Base-by-base conservation (phyloP, 1,140 invertebrate genomes). In the Gyrodactylus salaris region DNA sequence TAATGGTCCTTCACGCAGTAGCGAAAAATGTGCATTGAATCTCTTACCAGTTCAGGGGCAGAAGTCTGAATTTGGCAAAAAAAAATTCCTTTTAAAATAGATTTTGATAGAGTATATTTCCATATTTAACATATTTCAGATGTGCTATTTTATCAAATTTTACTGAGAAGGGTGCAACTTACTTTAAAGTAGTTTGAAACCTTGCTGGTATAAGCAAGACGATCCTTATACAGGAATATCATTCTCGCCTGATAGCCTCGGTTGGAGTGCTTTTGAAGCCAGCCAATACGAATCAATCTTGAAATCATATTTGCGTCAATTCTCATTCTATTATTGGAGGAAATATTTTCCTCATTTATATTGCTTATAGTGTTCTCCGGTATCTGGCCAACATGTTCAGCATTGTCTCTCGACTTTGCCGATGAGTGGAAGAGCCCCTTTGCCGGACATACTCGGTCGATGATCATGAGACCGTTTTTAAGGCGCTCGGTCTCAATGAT, bases 221-320 rank as follows among this genome's bases (percentile, higher is more conserved):
- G 7, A n/a, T 54, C 34, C 7, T n/a, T 54, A 54, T 54, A 54
- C 85, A 95, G 84, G 81, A 96, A 92, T 77, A 96, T 89, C 89
- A 96, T 93, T 77, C 89, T 84, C 77, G 91, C 89, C 79, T 94
- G 90, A 76, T 89, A 87, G 25, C 91, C 91, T 81, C 90, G 91
- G 24, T 86, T 86, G 24, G 89, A 92, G 78, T 91, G 87, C 80
- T 94, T 94, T 77, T 91, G 86, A 1, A 95, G 81, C 78, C 89
- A 94, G 21, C 91, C 91, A 80, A 92, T 87, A 75, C 90, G 82
- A 27, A 95, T 85, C 77, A 95, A 93, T 76, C 34, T 7, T 54
- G 34, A 16, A 7, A 54, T 54, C n/a, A n/a, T 16, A n/a, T 7
- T 54, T 54, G 34, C 7, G 7, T 7, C n/a, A 54, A 54, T 54